phyloP scores from a whole-genome alignment of 2,797 vertebrate genomes.

The Yasuhikotakia modesta region DNA sequence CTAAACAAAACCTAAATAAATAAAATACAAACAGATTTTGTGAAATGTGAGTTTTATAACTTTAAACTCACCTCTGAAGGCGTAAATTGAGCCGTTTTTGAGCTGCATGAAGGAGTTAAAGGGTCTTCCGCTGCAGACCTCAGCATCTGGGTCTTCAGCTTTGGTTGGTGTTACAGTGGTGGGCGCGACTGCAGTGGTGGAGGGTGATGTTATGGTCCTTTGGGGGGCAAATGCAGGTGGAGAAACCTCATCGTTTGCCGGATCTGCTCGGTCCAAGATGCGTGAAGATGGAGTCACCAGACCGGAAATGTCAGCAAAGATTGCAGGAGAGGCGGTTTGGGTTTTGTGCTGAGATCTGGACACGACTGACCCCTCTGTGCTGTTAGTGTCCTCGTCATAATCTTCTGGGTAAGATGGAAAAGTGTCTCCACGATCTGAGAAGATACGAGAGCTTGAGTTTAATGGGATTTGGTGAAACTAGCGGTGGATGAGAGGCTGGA shows the following conservation, averaged over 20 bases:
- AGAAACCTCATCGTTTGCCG: slow-evolving; percentile 38
- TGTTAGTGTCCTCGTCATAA: slow-evolving; percentile 59
- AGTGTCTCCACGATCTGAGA: slow-evolving; percentile 88
- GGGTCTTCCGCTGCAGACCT: slow-evolving; percentile 81
- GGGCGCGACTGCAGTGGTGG: slow-evolving; percentile 21
- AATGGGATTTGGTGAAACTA: not conserved
- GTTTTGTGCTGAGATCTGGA: not conserved
- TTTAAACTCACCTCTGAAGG: slow-evolving; percentile 89
- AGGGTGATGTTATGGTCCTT: not conserved
- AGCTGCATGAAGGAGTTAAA: slow-evolving; percentile 84
- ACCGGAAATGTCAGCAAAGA: slow-evolving; percentile 24
- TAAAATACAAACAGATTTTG: no score
- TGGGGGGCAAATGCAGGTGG: not conserved
- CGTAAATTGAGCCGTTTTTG: slow-evolving; percentile 84
- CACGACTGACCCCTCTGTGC: not conserved
- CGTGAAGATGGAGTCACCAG: not conserved
- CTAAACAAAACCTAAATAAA: no score
- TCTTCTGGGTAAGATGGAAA: slow-evolving; percentile 86
- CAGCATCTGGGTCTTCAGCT: slow-evolving; percentile 69
- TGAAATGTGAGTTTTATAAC: no score
- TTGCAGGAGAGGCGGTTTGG: not conserved
- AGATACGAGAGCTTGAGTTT: not conserved
- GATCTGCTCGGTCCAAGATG: not conserved
- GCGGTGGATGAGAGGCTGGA: not conserved
- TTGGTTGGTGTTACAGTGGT: not conserved